Evolutionary conservation across 2,888 invertebrate species (phyloP).

Genomic region (Anagyrus pseudococci): DNA sequence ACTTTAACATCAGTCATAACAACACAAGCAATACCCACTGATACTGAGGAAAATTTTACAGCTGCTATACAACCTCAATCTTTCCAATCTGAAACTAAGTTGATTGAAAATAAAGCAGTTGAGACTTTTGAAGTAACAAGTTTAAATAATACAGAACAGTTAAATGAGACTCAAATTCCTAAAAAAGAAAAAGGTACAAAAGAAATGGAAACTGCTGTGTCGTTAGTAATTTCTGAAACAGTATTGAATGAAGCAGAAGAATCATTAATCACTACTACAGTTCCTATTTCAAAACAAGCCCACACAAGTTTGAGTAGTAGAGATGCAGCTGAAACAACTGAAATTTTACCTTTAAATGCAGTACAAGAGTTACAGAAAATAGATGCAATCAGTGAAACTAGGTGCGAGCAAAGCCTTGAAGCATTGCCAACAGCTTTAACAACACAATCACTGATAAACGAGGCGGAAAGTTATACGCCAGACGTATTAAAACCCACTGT

Average conservation of each 20-base stretch:
- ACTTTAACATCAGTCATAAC: constrained; percentile 46
- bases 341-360: constrained; percentile 48
- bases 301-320: constrained; percentile 50
- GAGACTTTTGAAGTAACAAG: constrained; percentile 47
- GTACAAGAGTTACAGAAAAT: constrained; percentile 44
- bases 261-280: constrained; percentile 39
- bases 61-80: constrained; percentile 45
- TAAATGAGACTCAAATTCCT: constrained; percentile 44
- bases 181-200: constrained; percentile 47
- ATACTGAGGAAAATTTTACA: constrained; percentile 44
- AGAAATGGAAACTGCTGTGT: constrained; percentile 43
- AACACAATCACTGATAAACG: constrained; percentile 54
- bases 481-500: constrained; percentile 37
- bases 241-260: constrained; percentile 44
- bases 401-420: constrained; percentile 39
- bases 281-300: constrained; percentile 52
- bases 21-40: constrained; percentile 46
- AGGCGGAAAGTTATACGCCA: constrained; percentile 52
- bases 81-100: constrained; percentile 53
- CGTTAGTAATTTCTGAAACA: constrained; percentile 43
- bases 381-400: constrained; percentile 38
- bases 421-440: constrained; percentile 37
- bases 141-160: constrained; percentile 48
- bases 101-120: constrained; percentile 55
- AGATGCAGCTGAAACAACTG: constrained; percentile 57